Conservation (phyloP, 2,797 vertebrate genomes). For the Xerus rutilus region DNA sequence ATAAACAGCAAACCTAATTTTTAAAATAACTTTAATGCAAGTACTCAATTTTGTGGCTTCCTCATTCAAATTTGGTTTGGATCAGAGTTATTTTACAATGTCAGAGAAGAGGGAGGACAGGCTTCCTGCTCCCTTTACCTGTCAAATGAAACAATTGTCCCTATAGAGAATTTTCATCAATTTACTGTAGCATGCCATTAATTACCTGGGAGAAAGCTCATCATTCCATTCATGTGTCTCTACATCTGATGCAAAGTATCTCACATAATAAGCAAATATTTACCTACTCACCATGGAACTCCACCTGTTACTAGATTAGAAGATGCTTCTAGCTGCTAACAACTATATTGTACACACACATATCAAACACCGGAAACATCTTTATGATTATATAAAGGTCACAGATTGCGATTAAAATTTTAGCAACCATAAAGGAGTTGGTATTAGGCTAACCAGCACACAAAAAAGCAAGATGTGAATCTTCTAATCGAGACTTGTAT, state of each 20-base stretch:
- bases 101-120: not conserved
- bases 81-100: not conserved
- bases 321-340: not conserved
- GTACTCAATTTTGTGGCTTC: not conserved
- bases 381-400: not conserved
- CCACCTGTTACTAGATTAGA: not conserved
- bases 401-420: not conserved
- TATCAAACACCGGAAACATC: not conserved
- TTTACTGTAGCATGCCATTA: not conserved
- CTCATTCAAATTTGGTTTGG: not conserved
- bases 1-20: not conserved
- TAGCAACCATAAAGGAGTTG: not conserved
- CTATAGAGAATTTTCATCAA: not conserved
- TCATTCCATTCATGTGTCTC: not conserved
- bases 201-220: not conserved
- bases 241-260: not conserved
- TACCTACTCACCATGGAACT: not conserved
- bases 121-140: not conserved
- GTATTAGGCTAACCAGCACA: not conserved
- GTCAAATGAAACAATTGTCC: not conserved
- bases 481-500: not conserved
- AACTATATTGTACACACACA: not conserved
- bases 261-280: not conserved
- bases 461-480: not conserved
- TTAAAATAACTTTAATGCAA: constrained; percentile 10